Conservation (phyloP, 2,113 vertebrate genomes). For the Eulemur macaco region DNA sequence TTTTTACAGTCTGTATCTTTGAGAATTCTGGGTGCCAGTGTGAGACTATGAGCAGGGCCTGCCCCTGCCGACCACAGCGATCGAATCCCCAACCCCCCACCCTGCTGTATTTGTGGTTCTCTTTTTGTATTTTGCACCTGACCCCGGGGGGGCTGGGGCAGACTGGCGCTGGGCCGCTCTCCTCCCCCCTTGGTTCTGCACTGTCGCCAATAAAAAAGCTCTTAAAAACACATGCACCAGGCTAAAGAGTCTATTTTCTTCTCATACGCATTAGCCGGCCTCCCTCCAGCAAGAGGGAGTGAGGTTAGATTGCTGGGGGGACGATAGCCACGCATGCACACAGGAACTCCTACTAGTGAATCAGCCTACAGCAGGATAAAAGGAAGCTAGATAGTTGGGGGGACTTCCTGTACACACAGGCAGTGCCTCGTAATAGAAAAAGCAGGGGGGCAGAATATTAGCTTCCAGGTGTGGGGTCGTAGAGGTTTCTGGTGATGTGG, state of each 20-base stretch:
- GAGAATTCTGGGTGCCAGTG: slow-evolving; percentile 32
- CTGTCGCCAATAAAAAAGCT: slow-evolving; percentile 78
- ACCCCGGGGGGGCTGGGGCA: slow-evolving; percentile 34
- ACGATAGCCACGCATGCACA: accelerated
- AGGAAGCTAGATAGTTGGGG: not conserved
- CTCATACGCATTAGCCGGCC: not conserved
- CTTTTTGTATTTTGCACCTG: slow-evolving; percentile 78
- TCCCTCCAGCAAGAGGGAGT: not conserved
- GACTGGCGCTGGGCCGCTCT: slow-evolving; percentile 14
- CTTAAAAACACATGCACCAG: slow-evolving; percentile 34
- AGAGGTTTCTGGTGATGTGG: not conserved
- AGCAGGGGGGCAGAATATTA: not conserved
- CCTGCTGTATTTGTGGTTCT: slow-evolving; percentile 71
- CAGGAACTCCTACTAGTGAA: not conserved
- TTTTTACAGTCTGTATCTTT: not conserved
- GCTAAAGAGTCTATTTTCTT: slow-evolving; percentile 16
- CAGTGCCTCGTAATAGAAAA: not conserved
- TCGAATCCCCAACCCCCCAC: not conserved
- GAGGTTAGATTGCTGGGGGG: not conserved
- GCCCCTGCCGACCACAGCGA: not conserved
- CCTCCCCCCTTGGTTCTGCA: slow-evolving; percentile 64
- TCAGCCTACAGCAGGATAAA: not conserved
- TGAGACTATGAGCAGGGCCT: slow-evolving; percentile 29
- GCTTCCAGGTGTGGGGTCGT: not conserved
- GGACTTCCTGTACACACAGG: not conserved